Base-by-base conservation (phyloP, 2,113 vertebrate species). In the Notarius lentiginosus region DNA sequence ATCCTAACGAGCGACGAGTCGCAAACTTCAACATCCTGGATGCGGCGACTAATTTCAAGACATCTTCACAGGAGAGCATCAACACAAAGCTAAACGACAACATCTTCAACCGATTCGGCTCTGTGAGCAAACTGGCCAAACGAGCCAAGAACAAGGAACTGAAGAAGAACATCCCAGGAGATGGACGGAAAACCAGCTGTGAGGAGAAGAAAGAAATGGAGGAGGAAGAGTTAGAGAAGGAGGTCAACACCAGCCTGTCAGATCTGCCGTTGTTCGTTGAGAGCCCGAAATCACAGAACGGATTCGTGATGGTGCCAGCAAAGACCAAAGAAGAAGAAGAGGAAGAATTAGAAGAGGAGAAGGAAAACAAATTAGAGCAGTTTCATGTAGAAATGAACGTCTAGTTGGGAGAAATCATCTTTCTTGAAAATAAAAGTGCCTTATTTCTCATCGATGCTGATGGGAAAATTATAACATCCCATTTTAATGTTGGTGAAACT, bases 51-150 rank as follows among this genome's bases (percentile, higher is more conserved):
- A 95, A 93, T 86, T 97, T 95, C 93, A 97, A 98, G 91, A 97
- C 97, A 20, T 96, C 97, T 0, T 98, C 97, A 89, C 97, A 99
- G 94, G 97, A 99, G 85, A 98, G 97, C 94, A 98, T 99, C 87
- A 96, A 98, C 90, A 96, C 95, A 84, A 96, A 97, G 85, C 96
- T 98, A 60, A 99, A 98, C 94, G 98, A 99, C 90, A 98, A 99
- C 92, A 97, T 99, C 91, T 95, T 98, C 88, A 99, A 99, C 92
- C 97, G 97, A 73, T 95, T 99, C 20, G 96, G 97, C 55, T 95
- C 94, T 0, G 95, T 97, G 4, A 95, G 97, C 85, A 96, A 91
- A 86, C 93, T 97, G 91, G 95, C 96, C 84, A 98, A 97, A 91
- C 96, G 97, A 90, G 92, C 84, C 91, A 96, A 96, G 94, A 98